Percentiles rank a stretch among this genome's conserved stretches.
These are phyloP conservation scores for Drosophila pseudotalamancana DNA, from an alignment of 2,888 invertebrate genomes.

Conservation along the genomic window DNA sequence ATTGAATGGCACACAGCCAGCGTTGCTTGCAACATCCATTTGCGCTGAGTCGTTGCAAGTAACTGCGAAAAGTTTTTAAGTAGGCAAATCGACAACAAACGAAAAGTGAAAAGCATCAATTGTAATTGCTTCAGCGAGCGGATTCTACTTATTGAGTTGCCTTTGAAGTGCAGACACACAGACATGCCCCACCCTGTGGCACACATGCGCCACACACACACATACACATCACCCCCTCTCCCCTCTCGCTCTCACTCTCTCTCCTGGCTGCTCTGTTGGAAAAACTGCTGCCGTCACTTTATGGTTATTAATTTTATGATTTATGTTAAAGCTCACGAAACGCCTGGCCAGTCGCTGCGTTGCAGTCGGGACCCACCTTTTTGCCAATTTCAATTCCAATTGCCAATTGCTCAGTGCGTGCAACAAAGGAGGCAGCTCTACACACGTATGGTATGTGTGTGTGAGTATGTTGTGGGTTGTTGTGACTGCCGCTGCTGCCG, in stretches of 20 bases:
- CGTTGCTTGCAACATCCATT: conserved; percentile 30
- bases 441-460: conserved; percentile 23
- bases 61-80: conserved; percentile 26
- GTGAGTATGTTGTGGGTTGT: conserved; percentile 41
- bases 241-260: conserved; percentile 39
- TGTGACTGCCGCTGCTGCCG: conserved; percentile 60
- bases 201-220: background rate
- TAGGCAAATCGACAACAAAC: conserved; percentile 51
- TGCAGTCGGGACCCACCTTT: conserved; percentile 16
- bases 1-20: conserved; percentile 38
- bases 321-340: conserved; percentile 82
- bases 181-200: conserved; percentile 3
- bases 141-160: conserved; percentile 26
- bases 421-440: conserved; percentile 51
- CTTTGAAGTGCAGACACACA: conserved; percentile 46
- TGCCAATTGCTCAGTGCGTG: conserved; percentile 56
- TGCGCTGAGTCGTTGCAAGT: conserved; percentile 11
- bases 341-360: conserved; percentile 42
- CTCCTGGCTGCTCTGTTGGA: conserved; percentile 60
- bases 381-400: conserved; percentile 45
- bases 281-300: conserved; percentile 82
- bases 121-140: conserved; percentile 30
- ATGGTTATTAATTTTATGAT: conserved; percentile 84
- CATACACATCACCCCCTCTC: background rate
- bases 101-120: conserved; percentile 44